Conservation (phyloP, 2,113 vertebrate genomes). For the Chrysemys picta region DNA sequence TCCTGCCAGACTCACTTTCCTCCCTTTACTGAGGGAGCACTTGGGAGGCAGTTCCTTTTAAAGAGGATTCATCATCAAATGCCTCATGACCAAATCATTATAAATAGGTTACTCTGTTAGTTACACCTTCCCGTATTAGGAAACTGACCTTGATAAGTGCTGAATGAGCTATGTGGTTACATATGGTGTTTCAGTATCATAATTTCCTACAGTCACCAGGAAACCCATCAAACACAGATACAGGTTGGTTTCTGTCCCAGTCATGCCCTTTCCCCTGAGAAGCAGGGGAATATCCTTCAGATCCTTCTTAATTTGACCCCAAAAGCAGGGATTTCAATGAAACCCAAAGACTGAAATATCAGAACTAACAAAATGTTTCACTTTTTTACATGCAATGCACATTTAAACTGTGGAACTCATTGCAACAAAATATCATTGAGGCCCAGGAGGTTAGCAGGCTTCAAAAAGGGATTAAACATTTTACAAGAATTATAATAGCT, state of each 20-base stretch:
- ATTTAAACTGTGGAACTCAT: too few relatives aligned
- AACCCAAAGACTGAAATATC: not conserved
- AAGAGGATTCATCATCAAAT: constrained; percentile 38
- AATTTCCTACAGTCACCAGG: not conserved
- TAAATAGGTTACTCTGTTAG: constrained; percentile 48
- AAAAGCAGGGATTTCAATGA: not conserved
- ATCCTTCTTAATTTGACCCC: not conserved
- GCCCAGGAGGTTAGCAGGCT: too few relatives aligned
- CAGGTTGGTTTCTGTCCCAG: not conserved
- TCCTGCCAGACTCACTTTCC: constrained; percentile 47
- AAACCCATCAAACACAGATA: not conserved
- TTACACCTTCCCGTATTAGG: constrained; percentile 3
- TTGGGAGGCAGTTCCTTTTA: constrained; percentile 46
- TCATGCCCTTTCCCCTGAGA: not conserved
- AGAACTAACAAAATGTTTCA: not conserved
- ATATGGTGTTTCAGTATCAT: not conserved
- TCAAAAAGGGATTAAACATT: too few relatives aligned
- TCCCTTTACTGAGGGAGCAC: not conserved
- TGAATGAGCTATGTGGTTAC: constrained; percentile 26
- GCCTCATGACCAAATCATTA: constrained; percentile 38
- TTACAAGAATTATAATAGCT: too few relatives aligned
- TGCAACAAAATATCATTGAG: too few relatives aligned
- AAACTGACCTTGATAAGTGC: not conserved
- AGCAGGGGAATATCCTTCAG: not conserved
- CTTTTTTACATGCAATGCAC: too few relatives aligned